These are phyloP conservation scores for Drosophila lutescens DNA, from an alignment of 2,888 invertebrate genomes.

Conservation along the genomic window DNA sequence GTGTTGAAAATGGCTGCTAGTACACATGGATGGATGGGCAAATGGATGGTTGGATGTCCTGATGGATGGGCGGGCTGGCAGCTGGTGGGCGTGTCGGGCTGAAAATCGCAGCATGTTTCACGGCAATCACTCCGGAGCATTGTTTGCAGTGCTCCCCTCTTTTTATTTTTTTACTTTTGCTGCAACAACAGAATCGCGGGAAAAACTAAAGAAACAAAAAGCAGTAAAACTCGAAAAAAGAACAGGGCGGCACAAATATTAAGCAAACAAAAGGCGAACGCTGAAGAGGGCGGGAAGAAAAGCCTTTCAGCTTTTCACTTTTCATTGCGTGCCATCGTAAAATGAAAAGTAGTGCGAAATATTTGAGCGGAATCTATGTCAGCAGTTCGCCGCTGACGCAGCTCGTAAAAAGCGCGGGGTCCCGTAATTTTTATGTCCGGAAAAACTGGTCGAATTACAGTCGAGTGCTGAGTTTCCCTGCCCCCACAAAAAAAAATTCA, in stretches of 20 bases:
- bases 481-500: background rate
- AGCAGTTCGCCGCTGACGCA: constrained; percentile 41
- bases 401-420: constrained; percentile 32
- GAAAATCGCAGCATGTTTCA: constrained; percentile 36
- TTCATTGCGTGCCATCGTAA: constrained; percentile 63
- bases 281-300: constrained; percentile 26
- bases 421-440: constrained; percentile 40
- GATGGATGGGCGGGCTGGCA: constrained; percentile 27
- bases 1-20: constrained; percentile 29
- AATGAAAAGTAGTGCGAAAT: constrained; percentile 66
- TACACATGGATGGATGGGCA: constrained; percentile 5
- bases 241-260: constrained; percentile 48
- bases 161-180: constrained; percentile 37
- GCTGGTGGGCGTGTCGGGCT: constrained; percentile 24
- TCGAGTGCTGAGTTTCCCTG: constrained; percentile 19
- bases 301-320: constrained; percentile 53
- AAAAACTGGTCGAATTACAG: constrained; percentile 22
- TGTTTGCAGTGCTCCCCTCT: constrained; percentile 58
- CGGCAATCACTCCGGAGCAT: constrained; percentile 51
- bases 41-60: constrained; percentile 6
- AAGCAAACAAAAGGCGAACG: constrained; percentile 57
- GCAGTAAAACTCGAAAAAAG: constrained; percentile 7
- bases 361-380: constrained; percentile 65
- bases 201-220: constrained; percentile 24
- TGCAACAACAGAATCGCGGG: constrained; percentile 55